These are phyloP conservation scores for Branchipolynoe longqiensis DNA, from an alignment of 2,888 invertebrate genomes.

Conservation along the genomic window DNA sequence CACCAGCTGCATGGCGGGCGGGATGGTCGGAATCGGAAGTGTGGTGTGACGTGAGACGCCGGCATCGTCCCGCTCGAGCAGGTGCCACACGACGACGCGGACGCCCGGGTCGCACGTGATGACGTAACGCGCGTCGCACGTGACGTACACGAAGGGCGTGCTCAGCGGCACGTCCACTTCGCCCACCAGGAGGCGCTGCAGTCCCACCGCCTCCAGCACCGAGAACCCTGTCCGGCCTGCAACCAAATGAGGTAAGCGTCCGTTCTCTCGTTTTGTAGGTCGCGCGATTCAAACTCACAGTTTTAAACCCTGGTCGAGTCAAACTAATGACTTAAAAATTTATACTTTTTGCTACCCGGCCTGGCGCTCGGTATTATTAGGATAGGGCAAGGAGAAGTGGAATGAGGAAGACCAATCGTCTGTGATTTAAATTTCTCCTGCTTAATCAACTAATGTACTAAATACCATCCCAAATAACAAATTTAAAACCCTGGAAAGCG, in stretches of 20 bases:
- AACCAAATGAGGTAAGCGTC: neutral
- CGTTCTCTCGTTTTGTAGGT: neutral
- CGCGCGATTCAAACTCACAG: no score
- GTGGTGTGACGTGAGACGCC: neutral
- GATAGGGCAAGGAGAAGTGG: no score
- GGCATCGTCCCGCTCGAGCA: slow-evolving; percentile 1
- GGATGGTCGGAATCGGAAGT: slow-evolving; percentile 22
- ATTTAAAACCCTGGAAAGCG: no score
- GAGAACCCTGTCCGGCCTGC: slow-evolving; percentile 11
- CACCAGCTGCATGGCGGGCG: slow-evolving; percentile 32
- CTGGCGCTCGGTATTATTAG: no score
- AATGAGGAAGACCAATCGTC: no score
- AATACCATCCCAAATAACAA: no score
- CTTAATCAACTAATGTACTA: no score
- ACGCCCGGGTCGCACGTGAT: slow-evolving; percentile 34
- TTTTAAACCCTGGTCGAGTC: no score
- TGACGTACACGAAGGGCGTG: slow-evolving; percentile 32
- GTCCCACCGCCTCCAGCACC: slow-evolving; percentile 4
- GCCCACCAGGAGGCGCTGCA: slow-evolving; percentile 19
- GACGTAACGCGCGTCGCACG: slow-evolving; percentile 34
- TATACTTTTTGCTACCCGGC: no score
- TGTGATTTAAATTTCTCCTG: no score
- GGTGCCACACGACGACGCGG: slow-evolving; percentile 8
- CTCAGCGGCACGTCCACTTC: slow-evolving; percentile 12
- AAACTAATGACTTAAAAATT: no score